Base-by-base conservation (phyloP, 2,888 invertebrate genomes). In the Drosophila merina region DNA sequence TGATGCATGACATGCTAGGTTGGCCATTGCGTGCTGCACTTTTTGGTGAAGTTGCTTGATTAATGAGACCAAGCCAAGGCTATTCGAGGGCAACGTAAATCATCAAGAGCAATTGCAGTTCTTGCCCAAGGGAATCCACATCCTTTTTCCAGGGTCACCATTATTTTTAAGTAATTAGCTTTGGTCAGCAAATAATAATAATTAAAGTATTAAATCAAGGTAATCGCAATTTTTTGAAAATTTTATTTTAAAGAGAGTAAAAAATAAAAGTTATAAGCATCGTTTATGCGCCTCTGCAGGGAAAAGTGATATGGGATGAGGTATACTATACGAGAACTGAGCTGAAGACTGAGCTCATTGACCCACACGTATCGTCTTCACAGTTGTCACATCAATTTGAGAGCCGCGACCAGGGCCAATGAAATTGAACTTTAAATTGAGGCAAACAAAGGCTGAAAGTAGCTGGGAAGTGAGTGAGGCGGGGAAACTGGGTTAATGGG, bases 391-490 rank as follows among this genome's bases (percentile, higher is more conserved):
- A 86, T 86, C 85, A 86, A 88, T 88, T 84, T 83, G 76, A 74
- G 64, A 73, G 81, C 75, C 69, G 67, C 78, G 75, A 86, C 72
- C 83, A 86, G 86, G 86, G 86, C 88, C 88, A 88, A 87, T 88
- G 88, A 88, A 86, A 88, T 86, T 86, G 86, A 86, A 87, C 86
- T 86, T 86, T 88, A 83, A 86, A 86, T 86, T 86, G 78, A 88
- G 86, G 59, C 86, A 77, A 79, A 72, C 78, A 83, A 79, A 75
- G 86, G 50, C 51, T 59, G 60, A 48, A 63, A 68, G 30, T 48
- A 42, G 33, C 28, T 20, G 14, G 42, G 50, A 42, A 14, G 56
- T 51, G 50, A 67, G 60, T 20, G 20, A 31, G 25, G 31, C 26
- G 55, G 69, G 76, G 67, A 81, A 85, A 85, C 76, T 85, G 71